A percentile compares a stretch with the other conserved stretches of the same genome.
phyloP scores from a whole-genome alignment of 2,888 invertebrate species.

The Neoascia interrupta region DNA sequence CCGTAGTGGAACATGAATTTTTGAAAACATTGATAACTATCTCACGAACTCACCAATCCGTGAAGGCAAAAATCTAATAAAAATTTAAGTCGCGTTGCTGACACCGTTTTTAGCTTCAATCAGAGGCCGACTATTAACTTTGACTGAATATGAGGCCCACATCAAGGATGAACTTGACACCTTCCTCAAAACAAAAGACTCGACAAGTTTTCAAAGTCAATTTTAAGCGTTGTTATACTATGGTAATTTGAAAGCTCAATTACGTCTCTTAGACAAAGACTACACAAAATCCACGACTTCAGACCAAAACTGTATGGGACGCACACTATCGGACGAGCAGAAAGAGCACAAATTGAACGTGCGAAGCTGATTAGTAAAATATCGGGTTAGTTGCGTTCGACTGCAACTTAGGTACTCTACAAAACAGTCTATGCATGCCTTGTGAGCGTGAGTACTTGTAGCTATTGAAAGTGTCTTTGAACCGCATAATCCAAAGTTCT shows the following conservation, averaged over 20 bases:
- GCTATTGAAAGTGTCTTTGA: constrained; percentile 2
- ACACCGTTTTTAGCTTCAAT: constrained; percentile 20
- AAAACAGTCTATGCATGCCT: constrained; percentile 18
- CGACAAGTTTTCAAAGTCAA: constrained; percentile 11
- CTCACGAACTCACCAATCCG: background rate
- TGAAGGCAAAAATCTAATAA: constrained; percentile 8
- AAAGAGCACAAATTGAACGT: no score
- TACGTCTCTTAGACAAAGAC: no score
- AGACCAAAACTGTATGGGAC: no score
- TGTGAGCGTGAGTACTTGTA: constrained; percentile 4
- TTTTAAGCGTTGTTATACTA: no score
- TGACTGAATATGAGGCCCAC: constrained; percentile 12
- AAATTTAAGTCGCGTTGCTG: constrained; percentile 37
- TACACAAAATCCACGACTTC: background rate
- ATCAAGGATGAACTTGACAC: constrained; percentile 54
- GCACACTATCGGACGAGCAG: no score
- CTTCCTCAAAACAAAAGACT: constrained; percentile 14
- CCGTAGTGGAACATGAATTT: no score
- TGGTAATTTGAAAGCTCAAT: no score
- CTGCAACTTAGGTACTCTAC: constrained; percentile 6
- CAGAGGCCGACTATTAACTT: constrained; percentile 32
- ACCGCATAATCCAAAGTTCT: constrained; percentile 28
- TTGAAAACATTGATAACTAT: no score
- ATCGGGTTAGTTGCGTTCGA: background rate
- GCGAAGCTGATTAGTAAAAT: constrained; percentile 28